Evolutionary conservation across 2,888 invertebrate species (phyloP), one percentile per base, ranked within the genome.

Genomic region (Caenorhabditis parvicauda): DNA sequence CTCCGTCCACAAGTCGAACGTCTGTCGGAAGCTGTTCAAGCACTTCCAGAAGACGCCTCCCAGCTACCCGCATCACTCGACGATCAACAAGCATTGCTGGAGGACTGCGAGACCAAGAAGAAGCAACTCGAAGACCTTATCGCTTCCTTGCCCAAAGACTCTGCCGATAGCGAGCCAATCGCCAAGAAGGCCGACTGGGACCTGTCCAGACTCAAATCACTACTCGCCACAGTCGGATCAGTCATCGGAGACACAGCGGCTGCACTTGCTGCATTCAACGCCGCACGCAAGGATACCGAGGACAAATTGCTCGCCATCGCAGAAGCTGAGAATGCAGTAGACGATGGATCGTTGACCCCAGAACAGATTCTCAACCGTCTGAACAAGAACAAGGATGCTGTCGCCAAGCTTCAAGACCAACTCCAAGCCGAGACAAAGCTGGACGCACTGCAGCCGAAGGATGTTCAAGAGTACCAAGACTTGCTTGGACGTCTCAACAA

Each of bases 231-330:
- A 37, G 52, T 67, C 21, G 59, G 56, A 27, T 53, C 49, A 25
- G 56, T 56, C 17, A 56, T 67, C 50, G 67, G 64, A 17, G 64
- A 67, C 52, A 64, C 64, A 42, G 46, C 64, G 21, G 64, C 64
- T 32, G 64, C 67, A 39, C 59, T 64, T 32, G 67, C 65, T 19
- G 59, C 65, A n/a, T 66, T 66, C 58, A 63, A 58, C 19, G 60
- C 64, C 9, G 55, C 61, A 46, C 59, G 66, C 38, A 64, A 63
- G 47, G 59, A 64, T 29, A 60, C 62, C 27, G 67, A 66, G 50
- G 59, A 59, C 17, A 39, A 63, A 29, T 55, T 62, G 9, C 47
- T 62, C 45, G 58, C 53, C 37, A 58, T 62, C 27, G 58, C 62
- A 21, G 42, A 50, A 24, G 29, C 41, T 22, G 50, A 35, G 9